Conservation (phyloP, 2,113 vertebrate genomes). For the Mesocricetus auratus region DNA sequence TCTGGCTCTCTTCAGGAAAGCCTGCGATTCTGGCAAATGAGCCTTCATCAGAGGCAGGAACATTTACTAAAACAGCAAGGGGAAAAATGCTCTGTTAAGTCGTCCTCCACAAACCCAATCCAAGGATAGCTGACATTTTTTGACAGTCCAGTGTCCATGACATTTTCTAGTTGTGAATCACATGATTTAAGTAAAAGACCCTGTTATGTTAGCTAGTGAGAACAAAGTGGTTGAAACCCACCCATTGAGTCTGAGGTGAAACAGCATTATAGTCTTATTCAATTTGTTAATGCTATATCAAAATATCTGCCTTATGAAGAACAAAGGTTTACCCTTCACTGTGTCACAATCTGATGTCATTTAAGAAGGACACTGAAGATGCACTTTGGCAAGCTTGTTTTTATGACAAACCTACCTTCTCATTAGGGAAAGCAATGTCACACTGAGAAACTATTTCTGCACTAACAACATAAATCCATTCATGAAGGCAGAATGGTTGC, state of each 20-base stretch:
- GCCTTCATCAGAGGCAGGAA: background rate
- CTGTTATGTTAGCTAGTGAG: background rate
- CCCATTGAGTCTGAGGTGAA: background rate
- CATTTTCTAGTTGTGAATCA: background rate
- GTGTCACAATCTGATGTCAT: no score
- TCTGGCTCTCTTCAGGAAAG: background rate
- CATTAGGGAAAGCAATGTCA: background rate
- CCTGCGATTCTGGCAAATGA: slow-evolving; percentile 2
- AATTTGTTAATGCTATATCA: background rate
- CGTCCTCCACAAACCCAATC: background rate
- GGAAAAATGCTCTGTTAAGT: slow-evolving; percentile 25
- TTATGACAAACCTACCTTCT: background rate
- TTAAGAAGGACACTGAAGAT: background rate
- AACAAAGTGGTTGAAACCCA: background rate
- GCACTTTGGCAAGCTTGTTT: background rate
- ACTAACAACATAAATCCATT: background rate
- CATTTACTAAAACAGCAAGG: background rate
- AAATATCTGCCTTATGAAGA: background rate
- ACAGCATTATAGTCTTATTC: background rate
- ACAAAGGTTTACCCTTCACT: background rate
- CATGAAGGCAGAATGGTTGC: background rate
- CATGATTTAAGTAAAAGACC: background rate
- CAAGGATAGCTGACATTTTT: background rate
- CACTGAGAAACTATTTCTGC: background rate
- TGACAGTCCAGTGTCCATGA: background rate